phyloP scores from a whole-genome alignment of 2,888 invertebrate genomes.

The Encarsia formosa region DNA sequence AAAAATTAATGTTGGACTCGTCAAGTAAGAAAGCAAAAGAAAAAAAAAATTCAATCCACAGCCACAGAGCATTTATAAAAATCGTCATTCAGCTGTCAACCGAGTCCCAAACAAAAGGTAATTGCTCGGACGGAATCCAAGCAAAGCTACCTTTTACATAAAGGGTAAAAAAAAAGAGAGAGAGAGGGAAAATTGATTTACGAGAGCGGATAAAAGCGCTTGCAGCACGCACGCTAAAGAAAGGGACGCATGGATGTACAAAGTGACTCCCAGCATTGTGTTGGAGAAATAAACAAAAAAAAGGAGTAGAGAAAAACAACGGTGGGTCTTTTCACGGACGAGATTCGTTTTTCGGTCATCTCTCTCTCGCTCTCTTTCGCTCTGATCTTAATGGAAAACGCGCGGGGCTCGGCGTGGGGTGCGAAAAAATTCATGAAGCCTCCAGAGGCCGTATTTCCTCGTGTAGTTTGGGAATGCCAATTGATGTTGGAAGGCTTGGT shows the following conservation, averaged over 20 bases:
- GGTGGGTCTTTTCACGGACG: conserved; percentile 1
- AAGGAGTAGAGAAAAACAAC: neutral
- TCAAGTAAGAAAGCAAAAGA: neutral
- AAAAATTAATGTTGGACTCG: too few species aligned
- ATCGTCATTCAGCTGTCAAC: too few species aligned
- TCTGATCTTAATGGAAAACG: conserved; percentile 16
- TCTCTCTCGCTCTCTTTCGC: too few species aligned
- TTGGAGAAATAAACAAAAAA: neutral
- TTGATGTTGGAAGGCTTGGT: too few species aligned
- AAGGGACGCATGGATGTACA: neutral
- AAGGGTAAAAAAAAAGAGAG: neutral
- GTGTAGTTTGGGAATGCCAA: too few species aligned
- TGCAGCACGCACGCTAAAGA: neutral
- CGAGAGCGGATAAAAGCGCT: conserved; percentile 13
- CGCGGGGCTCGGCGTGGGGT: too few species aligned
- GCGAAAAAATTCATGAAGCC: conserved; percentile 16
- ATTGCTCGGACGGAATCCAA: conserved; percentile 15
- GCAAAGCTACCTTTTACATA: conserved; percentile 7
- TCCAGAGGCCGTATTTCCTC: too few species aligned
- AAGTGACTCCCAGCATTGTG: conserved; percentile 17
- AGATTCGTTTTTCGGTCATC: too few species aligned
- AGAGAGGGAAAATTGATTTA: conserved; percentile 17
- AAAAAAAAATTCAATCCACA: neutral
- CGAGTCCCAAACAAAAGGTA: conserved; percentile 7
- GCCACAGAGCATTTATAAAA: too few species aligned